Base-by-base conservation (phyloP, 2,797 vertebrate species). In the Carapus acus region DNA sequence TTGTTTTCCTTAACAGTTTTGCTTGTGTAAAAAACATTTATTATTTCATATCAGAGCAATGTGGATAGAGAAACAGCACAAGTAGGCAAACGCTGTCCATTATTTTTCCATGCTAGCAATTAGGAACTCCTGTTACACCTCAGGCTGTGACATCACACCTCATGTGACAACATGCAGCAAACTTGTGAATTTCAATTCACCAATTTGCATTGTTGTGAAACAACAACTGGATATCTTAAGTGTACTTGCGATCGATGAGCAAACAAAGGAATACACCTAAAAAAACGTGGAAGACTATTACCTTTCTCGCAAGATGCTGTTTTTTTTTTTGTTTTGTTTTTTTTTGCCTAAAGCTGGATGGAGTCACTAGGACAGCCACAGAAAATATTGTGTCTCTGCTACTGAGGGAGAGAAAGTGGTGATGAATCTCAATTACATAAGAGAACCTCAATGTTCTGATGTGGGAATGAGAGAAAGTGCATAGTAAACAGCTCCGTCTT, bases 71-170 rank as follows among this genome's bases (percentile, higher is more conserved):
- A n/a, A n/a, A n/a, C n/a, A n/a, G n/a, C n/a, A 74, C 67, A 72
- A 69, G 59, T 67, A 77, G 68, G 76, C 76, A 78, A 72, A 54
- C 39, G 19, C 57, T 22, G 58, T 61, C 74, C 73, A 69, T 54
- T 3, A 21, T 48, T 37, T 41, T 70, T 74, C 69, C 50, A 67
- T 52, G 62, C 57, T 15, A 54, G 60, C 75, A 81, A 80, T 80
- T 78, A 80, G 65, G 70, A 78, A 83, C 80, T 76, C 55, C 39
- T 76, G 65, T 79, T 77, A 76, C 66, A 76, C 73, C 77, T 78
- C 22, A 74, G 22, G 27, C 14, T 21, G 2, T 45, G 31, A 39
- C 24, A 24, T 34, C 14, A 8, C 24, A 63, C 52, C 27, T 53
- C 13, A 27, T 27, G 24, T 27, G 50, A 40, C 22, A 43, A 12